phyloP scores from a whole-genome alignment of 1,140 invertebrate species.

The Cyclargus thomasi region DNA sequence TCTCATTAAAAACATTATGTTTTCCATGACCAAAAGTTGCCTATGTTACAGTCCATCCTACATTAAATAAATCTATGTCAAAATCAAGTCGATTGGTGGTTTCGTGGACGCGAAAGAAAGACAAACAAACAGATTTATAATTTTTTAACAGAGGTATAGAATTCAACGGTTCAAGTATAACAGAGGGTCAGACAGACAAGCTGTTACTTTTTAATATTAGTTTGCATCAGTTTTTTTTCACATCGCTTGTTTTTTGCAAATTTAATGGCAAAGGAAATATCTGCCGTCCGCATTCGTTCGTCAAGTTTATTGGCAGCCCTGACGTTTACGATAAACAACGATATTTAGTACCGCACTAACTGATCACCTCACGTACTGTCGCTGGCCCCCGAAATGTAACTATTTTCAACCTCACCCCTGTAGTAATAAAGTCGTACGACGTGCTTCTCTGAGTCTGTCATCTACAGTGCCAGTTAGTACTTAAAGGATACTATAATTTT shows the following conservation, averaged over 20 bases:
- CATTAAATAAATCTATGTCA: too few species aligned
- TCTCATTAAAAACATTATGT: too few species aligned
- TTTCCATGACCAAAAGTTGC: too few species aligned
- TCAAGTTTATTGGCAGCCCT: constrained; percentile 9
- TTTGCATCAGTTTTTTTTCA: background rate
- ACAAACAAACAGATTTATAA: too few species aligned
- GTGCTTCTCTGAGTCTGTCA: too few species aligned
- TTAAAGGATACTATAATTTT: background rate
- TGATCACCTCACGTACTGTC: background rate
- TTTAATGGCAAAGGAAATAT: constrained; percentile 3
- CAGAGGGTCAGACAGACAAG: too few species aligned
- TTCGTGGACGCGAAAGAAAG: too few species aligned
- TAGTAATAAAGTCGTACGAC: background rate
- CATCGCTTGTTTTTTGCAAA: background rate
- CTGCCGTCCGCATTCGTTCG: constrained; percentile 1
- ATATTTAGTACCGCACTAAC: background rate
- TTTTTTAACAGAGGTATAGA: too few species aligned
- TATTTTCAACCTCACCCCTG: background rate
- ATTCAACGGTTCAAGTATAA: too few species aligned
- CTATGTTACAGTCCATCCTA: too few species aligned
- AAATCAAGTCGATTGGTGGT: too few species aligned
- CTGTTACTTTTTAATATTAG: too few species aligned
- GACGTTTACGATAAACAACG: constrained; percentile 11
- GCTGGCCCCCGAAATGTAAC: background rate
- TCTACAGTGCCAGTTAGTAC: background rate